Evolutionary conservation across 2,888 invertebrate species (phyloP), one percentile per base, ranked within the genome.

Genomic region (Stegophylla sp.): DNA sequence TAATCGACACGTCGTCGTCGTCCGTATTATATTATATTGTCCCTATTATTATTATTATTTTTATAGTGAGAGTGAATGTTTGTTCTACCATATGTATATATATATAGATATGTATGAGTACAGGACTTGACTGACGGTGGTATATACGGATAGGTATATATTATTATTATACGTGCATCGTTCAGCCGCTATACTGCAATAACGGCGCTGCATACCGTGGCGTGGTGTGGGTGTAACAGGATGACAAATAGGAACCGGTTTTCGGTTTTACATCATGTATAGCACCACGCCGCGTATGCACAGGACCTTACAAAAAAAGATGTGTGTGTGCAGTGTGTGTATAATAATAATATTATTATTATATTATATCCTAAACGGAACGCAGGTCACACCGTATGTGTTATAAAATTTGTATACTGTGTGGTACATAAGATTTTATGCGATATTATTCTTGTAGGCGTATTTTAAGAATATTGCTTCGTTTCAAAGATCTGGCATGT

Each of bases 201-300:
- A 77, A 77, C 67, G 77, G 77, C 67, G 67, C 59, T 23, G 45
- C 69, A 69, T 77, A 77, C 77, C 77, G n/a, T n/a, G 66, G 28
- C 23, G n/a, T 28, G 79, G n/a, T 28, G 79, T 79, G 79, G 79
- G 79, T 79, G 79, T 79, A 79, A 71, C 79, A 79, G 69, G 71
- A 79, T 63, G 79, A 79, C 79, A 79, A 79, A 61, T 79, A 61
- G 41, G 45, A 79, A 79, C 79, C 79, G 79, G 79, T 79, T 79
- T 79, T 61, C 3, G 79, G 66, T 48, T 69, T 77, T 77, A 45
- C 45, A 59, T 45, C 66, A 34, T 71, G 71, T 56, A n/a, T n/a
- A 56, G 56, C 41, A 34, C 34, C 15, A n/a, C 10, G 10, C 67
- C 15, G 45, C 34, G 45, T 45, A 23, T 23, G 41, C 74, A 64